Percentiles rank a stretch among this genome's conserved stretches.
These are phyloP conservation scores for Phalanger gymnotis DNA, from an alignment of 2,797 vertebrate genomes.

Conservation along the genomic window DNA sequence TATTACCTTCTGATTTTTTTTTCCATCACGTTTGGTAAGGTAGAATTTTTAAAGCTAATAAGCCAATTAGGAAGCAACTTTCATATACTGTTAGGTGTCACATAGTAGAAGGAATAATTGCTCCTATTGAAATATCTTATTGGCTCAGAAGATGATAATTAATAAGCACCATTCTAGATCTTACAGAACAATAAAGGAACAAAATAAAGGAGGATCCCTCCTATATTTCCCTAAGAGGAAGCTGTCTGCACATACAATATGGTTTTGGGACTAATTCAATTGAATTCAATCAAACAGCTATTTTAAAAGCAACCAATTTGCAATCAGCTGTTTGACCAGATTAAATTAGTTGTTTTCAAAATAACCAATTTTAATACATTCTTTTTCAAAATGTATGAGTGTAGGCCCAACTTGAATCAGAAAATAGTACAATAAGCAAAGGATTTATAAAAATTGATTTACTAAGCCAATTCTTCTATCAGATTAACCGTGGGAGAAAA, in stretches of 20 bases:
- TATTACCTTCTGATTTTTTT: not conserved
- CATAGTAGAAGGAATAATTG: slow-evolving; percentile 23
- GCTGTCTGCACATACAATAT: not conserved
- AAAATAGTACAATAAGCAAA: not conserved
- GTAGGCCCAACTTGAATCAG: not conserved
- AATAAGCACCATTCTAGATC: not conserved
- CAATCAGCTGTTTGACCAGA: slow-evolving; percentile 41
- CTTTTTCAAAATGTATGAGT: not conserved
- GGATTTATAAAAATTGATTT: not conserved
- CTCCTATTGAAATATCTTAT: slow-evolving; percentile 34
- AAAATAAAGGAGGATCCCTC: slow-evolving; percentile 15
- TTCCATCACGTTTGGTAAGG: slow-evolving; percentile 13
- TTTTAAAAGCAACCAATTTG: not conserved
- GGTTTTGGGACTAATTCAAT: slow-evolving; percentile 6
- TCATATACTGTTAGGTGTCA: slow-evolving; percentile 34
- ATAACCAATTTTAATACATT: not conserved
- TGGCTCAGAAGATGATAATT: not conserved
- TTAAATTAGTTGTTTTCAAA: not conserved
- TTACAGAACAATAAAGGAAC: not conserved
- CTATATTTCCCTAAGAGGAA: not conserved
- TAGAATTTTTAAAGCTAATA: slow-evolving; percentile 38
- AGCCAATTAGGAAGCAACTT: slow-evolving; percentile 33
- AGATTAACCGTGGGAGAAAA: slow-evolving; percentile 6
- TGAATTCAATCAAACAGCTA: not conserved
- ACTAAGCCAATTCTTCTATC: not conserved